phyloP scores from a whole-genome alignment of 1,140 invertebrate species.

The Leptopilina boulardi region DNA sequence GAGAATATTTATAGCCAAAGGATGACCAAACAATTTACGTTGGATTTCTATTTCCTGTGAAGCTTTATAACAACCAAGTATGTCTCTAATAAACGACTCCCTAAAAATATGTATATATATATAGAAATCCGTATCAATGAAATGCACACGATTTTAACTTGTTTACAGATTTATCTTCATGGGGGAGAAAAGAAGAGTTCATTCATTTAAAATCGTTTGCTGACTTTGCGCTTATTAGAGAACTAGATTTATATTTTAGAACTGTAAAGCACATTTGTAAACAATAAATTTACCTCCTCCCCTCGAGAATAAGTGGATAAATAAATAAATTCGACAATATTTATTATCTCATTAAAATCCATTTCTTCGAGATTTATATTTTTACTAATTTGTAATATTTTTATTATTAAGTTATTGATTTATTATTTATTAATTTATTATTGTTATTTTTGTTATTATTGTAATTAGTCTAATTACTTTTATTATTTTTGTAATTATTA shows the following conservation, averaged over 20 bases:
- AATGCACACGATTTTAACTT: slow-evolving; percentile 51
- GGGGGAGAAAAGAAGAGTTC: slow-evolving; percentile 18
- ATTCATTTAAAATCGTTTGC: slow-evolving; percentile 24
- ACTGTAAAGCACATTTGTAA: background rate
- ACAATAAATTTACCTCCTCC: background rate
- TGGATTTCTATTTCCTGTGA: slow-evolving; percentile 44
- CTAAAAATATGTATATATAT: too few relatives aligned
- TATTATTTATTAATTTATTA: too few relatives aligned
- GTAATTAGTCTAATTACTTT: too few relatives aligned
- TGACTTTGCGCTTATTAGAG: background rate
- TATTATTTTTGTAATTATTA: too few relatives aligned
- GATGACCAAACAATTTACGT: slow-evolving; percentile 60
- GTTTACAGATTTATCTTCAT: slow-evolving; percentile 7
- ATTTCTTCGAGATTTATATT: too few relatives aligned
- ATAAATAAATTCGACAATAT: background rate
- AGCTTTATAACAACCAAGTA: slow-evolving; percentile 38
- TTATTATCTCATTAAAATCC: too few relatives aligned
- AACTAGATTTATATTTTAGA: background rate
- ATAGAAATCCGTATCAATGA: slow-evolving; percentile 48
- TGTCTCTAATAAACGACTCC: slow-evolving; percentile 47
- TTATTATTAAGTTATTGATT: too few relatives aligned
- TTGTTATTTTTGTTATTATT: too few relatives aligned
- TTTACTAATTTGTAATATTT: too few relatives aligned
- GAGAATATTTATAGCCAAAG: slow-evolving; percentile 55
- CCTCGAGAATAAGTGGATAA: too few relatives aligned